Evolutionary conservation across 2,113 vertebrate species (phyloP).

Genomic region (Chlorodrepanis virens): DNA sequence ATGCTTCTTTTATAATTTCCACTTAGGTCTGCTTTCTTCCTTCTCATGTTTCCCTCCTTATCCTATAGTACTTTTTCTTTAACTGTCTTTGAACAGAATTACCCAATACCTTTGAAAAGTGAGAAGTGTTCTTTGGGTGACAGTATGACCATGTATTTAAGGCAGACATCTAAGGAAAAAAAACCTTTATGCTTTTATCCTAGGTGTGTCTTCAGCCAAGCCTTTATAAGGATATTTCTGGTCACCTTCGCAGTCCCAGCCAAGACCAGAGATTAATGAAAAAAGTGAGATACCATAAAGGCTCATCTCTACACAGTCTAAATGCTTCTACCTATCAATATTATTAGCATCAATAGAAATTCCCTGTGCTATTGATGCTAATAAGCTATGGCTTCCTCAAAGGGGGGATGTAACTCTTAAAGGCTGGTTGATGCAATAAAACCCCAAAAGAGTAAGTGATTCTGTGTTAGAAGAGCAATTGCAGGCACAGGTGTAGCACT

Average conservation of each 20-base stretch:
- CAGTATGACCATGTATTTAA: not conserved
- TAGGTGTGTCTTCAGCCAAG: not conserved
- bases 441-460: not conserved
- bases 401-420: not conserved
- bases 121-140: not conserved
- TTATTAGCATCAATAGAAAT: no score
- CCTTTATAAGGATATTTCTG: not conserved
- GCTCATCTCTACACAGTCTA: not conserved
- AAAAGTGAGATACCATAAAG: not conserved
- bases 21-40: not conserved
- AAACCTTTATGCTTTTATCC: not conserved
- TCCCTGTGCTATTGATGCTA: not conserved
- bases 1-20: constrained; percentile 47
- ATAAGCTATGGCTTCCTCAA: not conserved
- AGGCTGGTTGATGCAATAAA: not conserved
- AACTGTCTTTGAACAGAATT: not conserved
- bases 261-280: not conserved
- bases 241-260: not conserved
- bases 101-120: not conserved
- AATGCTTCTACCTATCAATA: not conserved
- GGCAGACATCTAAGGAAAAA: not conserved
- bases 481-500: not conserved
- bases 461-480: not conserved
- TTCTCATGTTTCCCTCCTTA: not conserved
- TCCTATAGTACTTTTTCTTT: not conserved